These are phyloP conservation scores for Bradypodion pumilum DNA, from an alignment of 2,797 vertebrate genomes.

Conservation along the genomic window DNA sequence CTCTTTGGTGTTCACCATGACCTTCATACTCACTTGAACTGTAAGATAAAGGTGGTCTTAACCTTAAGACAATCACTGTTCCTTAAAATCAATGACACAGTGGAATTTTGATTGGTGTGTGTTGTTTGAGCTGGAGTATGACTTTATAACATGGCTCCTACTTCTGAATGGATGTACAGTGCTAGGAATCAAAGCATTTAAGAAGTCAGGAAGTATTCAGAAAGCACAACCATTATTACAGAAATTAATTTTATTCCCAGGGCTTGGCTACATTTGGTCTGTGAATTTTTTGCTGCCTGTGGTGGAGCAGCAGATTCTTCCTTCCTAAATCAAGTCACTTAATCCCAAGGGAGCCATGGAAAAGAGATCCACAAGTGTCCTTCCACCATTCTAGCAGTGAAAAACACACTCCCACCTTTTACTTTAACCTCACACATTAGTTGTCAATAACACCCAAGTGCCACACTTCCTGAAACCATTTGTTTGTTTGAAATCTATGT, in stretches of 20 bases:
- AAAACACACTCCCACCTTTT: too few relatives aligned
- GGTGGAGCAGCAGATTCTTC: background rate
- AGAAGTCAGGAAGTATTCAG: background rate
- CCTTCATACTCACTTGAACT: slow-evolving; percentile 22
- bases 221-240: too few relatives aligned
- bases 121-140: background rate
- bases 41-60: background rate
- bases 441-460: too few relatives aligned
- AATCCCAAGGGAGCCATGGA: background rate
- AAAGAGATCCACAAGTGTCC: background rate
- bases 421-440: too few relatives aligned
- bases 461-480: too few relatives aligned
- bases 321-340: background rate
- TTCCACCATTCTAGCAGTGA: background rate
- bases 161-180: background rate
- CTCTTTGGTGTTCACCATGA: background rate
- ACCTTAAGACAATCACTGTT: background rate
- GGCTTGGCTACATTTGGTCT: background rate
- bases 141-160: background rate
- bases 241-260: background rate
- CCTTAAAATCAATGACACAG: background rate
- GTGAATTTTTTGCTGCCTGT: background rate
- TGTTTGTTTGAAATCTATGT: too few relatives aligned
- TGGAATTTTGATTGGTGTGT: background rate
- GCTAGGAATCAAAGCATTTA: background rate